Base-by-base conservation (phyloP, 23 tunicate species). In the Corella eumyota region DNA sequence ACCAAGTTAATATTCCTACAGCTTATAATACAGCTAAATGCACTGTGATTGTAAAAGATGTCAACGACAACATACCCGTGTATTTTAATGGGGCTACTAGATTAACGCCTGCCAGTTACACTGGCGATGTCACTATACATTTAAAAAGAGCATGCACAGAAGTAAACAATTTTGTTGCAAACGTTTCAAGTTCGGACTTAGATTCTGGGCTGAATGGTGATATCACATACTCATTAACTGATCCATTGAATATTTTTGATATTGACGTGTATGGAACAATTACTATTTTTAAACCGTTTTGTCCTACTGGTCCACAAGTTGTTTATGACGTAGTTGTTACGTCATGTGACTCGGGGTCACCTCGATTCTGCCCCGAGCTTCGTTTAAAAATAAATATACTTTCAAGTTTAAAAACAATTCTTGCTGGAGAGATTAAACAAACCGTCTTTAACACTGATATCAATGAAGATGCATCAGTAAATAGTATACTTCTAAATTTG, bases 21-120 rank as follows among this genome's bases (percentile, higher is more conserved):
- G 25, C 26, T 2, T 74, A 58, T 40, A n/a, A 64, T 5, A 25
- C 56, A 27, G 30, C 60, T 29, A 36, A 30, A 21, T 32, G 64
- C 15, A 3, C 37, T 6, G 64, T 84, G 4, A 34, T 31, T 25
- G 70, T 86, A 13, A 31, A 35, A 15, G 85, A 86, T 48, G 58
- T 60, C 15, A 86, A 86, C 50, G 85, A 86, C 72, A 78, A 86
- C 37, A 23, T n/a, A 3, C 95, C 95, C 1, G 45, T 44, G 35
- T 28, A 17, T 4, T 9, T 11, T 15, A 40, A 40, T 40, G 57
- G 6, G 11, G 6, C 5, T 5, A 25, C 57, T 6, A 19, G 5
- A 6, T n/a, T n/a, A n/a, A n/a, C n/a, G n/a, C n/a, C n/a, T n/a
- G n/a, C n/a, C n/a, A n/a, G 27, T 2, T 62, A 62, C 30, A n/a